Evolutionary conservation across 2,113 vertebrate species (phyloP), one percentile per base, ranked within the genome.

Genomic region (Cavia porcellus): DNA sequence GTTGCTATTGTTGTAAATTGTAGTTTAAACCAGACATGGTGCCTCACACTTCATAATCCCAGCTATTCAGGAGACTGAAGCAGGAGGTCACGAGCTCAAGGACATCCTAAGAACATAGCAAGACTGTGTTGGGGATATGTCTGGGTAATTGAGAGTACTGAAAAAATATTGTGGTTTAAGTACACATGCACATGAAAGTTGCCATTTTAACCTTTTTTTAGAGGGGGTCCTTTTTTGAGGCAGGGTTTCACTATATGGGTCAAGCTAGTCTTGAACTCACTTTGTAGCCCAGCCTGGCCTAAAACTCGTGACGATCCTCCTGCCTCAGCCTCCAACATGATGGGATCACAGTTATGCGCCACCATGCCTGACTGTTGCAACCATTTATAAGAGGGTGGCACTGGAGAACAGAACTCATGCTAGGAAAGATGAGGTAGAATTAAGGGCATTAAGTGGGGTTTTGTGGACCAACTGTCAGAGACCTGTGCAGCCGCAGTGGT

Each of bases 371-470:
- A 57, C 50, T 20, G 83, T 88, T 84, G 57, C n/a, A 52, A 42
- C 28, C 77, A 81, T 10, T 88, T 88, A 83, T 81, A 89, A 95
- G 95, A 24, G 22, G 59, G 61, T 75, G 28, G 45, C 50, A 92
- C n/a, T 77, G 64, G 79, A 86, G 52, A 57, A 82, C n/a, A 72
- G 68, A 52, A 61, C 42, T 81, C 22, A 7, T 62, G 84, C n/a
- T 4, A 50, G 47, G 52, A 35, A 64, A 90, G 20, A 4, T 20
- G 55, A 89, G 64, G 61, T 66, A 35, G 55, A n/a, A n/a, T 14
- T 0, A 1, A 92, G 17, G 20, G 35, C 62, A 77, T 52, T 38
- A 77, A 50, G n/a, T 68, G 12, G 24, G 24, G 1, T 8, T 75
- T 47, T 79, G 14, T 3, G 28, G 42, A 52, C 13, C 3, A 85